Percentiles rank a stretch among this genome's conserved stretches.
Evolutionary conservation across 2,797 vertebrate genomes (phyloP).

Genomic region (Pseudochaenichthys georgianus): DNA sequence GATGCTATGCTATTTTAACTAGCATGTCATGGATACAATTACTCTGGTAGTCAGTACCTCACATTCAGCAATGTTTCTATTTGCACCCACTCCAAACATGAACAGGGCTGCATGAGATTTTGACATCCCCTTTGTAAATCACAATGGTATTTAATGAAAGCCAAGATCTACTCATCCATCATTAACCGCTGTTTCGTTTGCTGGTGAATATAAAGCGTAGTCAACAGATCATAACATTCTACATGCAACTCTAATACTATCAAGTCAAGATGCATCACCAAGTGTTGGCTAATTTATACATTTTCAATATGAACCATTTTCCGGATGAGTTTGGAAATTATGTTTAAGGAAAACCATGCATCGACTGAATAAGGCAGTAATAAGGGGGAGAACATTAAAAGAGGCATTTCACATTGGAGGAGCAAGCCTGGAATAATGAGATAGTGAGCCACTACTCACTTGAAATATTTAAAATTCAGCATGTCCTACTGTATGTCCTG

Average conservation of each 20-base stretch:
- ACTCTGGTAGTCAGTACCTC: neutral
- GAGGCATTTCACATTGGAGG: constrained; percentile 1
- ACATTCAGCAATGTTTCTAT: neutral
- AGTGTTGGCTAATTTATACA: neutral
- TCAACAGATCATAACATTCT: neutral
- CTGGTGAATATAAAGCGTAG: neutral
- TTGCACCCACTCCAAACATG: neutral
- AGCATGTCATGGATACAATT: neutral
- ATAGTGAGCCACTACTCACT: constrained; percentile 15
- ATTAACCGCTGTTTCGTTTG: neutral
- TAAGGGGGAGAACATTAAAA: neutral
- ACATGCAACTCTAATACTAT: neutral
- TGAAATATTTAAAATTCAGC: constrained; percentile 23
- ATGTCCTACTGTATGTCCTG: neutral
- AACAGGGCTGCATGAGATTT: neutral
- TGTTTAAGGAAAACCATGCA: neutral
- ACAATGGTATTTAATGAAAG: neutral
- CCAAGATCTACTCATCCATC: neutral
- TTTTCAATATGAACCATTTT: neutral
- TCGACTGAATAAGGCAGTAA: neutral
- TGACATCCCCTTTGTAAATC: neutral
- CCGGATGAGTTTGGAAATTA: neutral
- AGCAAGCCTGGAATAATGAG: constrained; percentile 15
- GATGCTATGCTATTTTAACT: constrained; percentile 19
- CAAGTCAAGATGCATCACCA: neutral